Conservation (phyloP, 2,113 vertebrate species). For the Cyrtonyx montezumae region DNA sequence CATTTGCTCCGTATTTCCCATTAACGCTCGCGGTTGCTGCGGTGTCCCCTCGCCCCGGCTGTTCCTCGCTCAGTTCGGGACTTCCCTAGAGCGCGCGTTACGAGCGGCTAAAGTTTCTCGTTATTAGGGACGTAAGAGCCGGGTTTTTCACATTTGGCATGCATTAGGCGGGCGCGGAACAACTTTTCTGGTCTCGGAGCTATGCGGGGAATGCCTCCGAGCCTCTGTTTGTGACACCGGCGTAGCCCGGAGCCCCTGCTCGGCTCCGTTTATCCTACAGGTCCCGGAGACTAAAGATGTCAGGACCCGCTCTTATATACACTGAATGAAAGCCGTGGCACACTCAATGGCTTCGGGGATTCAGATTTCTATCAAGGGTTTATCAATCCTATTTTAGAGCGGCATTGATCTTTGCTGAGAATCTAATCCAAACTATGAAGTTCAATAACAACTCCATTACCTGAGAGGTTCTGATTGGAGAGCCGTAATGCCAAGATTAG, state of each 20-base stretch:
- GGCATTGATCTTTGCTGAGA: constrained; percentile 97
- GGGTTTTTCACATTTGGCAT: neutral
- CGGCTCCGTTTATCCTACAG: constrained; percentile 61
- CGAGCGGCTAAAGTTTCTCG: too few relatives aligned
- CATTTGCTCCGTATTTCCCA: too few relatives aligned
- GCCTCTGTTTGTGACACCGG: constrained; percentile 38
- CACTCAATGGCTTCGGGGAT: constrained; percentile 91
- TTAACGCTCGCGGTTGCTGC: too few relatives aligned
- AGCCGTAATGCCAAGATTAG: constrained; percentile 98
- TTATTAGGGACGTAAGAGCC: too few relatives aligned
- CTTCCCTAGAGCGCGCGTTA: too few relatives aligned
- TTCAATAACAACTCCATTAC: constrained; percentile 99
- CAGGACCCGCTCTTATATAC: constrained; percentile 63
- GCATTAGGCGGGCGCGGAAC: constrained; percentile 12
- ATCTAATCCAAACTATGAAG: constrained; percentile 99
- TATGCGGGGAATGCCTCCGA: constrained; percentile 43
- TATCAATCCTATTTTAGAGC: constrained; percentile 98
- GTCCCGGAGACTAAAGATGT: constrained; percentile 58
- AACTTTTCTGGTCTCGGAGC: constrained; percentile 29
- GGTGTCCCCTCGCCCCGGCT: too few relatives aligned
- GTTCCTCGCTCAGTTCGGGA: too few relatives aligned
- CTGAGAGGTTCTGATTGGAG: constrained; percentile 96
- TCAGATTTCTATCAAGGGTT: constrained; percentile 98
- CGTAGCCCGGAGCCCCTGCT: constrained; percentile 19
- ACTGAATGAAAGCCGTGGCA: constrained; percentile 84